phyloP scores from a whole-genome alignment of 2,888 invertebrate species.

The Nephrotoma guestfalica region DNA sequence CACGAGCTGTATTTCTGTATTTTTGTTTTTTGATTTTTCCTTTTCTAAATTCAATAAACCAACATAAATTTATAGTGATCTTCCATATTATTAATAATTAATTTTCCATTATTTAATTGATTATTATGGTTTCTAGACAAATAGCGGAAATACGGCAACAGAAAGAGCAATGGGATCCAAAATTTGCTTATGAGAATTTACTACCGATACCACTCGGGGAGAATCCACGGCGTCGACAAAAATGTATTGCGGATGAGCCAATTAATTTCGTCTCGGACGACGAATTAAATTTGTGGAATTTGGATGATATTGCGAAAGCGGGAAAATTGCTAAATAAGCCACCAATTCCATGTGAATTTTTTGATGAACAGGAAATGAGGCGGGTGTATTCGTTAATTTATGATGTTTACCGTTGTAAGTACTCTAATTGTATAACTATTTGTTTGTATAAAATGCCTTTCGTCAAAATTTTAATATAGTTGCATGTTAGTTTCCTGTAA shows the following conservation, averaged over 20 bases:
- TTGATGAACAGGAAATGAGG: constrained; percentile 39
- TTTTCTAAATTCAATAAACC: not conserved
- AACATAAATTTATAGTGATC: not conserved
- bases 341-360: constrained; percentile 20
- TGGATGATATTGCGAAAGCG: constrained; percentile 24
- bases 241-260: constrained; percentile 19
- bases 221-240: constrained; percentile 13
- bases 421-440: not conserved
- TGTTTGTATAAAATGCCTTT: not conserved
- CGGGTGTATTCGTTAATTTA: constrained; percentile 39
- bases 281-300: constrained; percentile 20
- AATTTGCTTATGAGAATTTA: constrained; percentile 17
- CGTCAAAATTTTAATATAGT: not conserved
- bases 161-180: constrained; percentile 22
- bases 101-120: not conserved
- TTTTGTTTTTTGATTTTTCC: not conserved
- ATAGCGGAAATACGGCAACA: constrained; percentile 17
- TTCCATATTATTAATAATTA: not conserved
- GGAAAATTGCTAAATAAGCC: constrained; percentile 24
- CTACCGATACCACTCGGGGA: constrained; percentile 20
- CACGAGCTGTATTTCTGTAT: not conserved
- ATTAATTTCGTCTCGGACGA: constrained; percentile 19
- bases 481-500: not conserved
- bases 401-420: constrained; percentile 41
- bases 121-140: constrained; percentile 12